phyloP scores from a whole-genome alignment of 1,140 invertebrate species.

The Drosophila paulistorum region DNA sequence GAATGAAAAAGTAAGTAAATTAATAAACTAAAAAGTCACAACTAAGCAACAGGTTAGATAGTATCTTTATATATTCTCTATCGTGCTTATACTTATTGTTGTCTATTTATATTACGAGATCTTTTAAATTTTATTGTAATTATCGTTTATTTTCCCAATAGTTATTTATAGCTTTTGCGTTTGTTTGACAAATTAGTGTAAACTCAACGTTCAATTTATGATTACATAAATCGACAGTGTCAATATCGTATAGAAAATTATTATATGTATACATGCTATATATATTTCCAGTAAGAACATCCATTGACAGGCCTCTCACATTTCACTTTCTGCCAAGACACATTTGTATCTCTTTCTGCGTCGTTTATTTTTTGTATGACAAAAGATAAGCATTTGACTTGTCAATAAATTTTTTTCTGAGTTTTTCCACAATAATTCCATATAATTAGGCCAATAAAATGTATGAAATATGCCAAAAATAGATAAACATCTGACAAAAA shows the following conservation, averaged over 20 bases:
- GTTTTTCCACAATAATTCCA: constrained; percentile 60
- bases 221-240: constrained; percentile 27
- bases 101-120: not conserved
- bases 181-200: constrained; percentile 9
- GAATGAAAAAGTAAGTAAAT: too few species aligned
- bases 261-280: constrained; percentile 5
- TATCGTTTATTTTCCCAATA: not conserved
- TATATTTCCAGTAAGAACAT: constrained; percentile 7
- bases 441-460: constrained; percentile 75
- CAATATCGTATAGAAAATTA: constrained; percentile 11
- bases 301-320: constrained; percentile 29
- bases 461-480: constrained; percentile 47
- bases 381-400: constrained; percentile 40
- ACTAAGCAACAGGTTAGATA: too few species aligned
- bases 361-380: not conserved
- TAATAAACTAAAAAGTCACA: too few species aligned
- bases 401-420: constrained; percentile 55
- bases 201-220: constrained; percentile 3
- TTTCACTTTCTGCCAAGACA: constrained; percentile 56
- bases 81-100: not conserved
- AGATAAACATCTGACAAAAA: constrained; percentile 50
- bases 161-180: constrained; percentile 3
- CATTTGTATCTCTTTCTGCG: constrained; percentile 33
- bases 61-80: not conserved
- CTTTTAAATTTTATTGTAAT: not conserved